phyloP scores from a whole-genome alignment of 30 jellyfish, hydroid and myxozoan genomes.

The Turritopsis dohrnii region DNA sequence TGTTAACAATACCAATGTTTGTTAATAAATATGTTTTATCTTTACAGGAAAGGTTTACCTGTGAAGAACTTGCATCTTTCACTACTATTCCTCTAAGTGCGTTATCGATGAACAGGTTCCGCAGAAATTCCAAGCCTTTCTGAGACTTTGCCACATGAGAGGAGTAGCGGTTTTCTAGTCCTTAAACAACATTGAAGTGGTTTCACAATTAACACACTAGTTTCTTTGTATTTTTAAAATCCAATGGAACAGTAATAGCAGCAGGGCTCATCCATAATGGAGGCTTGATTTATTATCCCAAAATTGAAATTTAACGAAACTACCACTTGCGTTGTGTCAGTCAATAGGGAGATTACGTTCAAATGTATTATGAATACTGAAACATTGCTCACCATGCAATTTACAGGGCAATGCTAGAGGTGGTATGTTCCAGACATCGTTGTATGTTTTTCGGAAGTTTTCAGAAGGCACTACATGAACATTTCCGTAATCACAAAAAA shows the following conservation, averaged over 20 bases:
- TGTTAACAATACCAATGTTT: too few species aligned
- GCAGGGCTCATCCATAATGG: too few species aligned
- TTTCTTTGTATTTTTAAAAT: too few species aligned
- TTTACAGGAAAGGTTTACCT: background rate
- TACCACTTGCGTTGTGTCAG: too few species aligned
- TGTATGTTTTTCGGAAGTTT: slow-evolving; percentile 34
- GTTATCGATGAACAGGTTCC: background rate
- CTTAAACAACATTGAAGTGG: background rate
- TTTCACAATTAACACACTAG: background rate
- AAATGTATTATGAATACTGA: background rate
- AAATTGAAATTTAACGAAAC: too few species aligned
- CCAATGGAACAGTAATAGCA: too few species aligned
- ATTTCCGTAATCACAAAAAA: slow-evolving; percentile 84
- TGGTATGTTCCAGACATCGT: slow-evolving; percentile 50
- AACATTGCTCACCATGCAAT: slow-evolving; percentile 60
- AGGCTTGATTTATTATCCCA: too few species aligned
- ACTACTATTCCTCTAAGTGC: slow-evolving; percentile 8
- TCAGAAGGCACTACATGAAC: slow-evolving; percentile 29
- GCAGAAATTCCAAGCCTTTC: background rate
- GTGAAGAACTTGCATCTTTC: slow-evolving; percentile 20
- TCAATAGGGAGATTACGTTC: too few species aligned
- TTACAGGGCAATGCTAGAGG: slow-evolving; percentile 87
- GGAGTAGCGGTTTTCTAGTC: background rate
- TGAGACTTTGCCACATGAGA: background rate
- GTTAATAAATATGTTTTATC: too few species aligned